phyloP scores from a whole-genome alignment of 2,113 vertebrate species.

The Lutjanus erythropterus region DNA sequence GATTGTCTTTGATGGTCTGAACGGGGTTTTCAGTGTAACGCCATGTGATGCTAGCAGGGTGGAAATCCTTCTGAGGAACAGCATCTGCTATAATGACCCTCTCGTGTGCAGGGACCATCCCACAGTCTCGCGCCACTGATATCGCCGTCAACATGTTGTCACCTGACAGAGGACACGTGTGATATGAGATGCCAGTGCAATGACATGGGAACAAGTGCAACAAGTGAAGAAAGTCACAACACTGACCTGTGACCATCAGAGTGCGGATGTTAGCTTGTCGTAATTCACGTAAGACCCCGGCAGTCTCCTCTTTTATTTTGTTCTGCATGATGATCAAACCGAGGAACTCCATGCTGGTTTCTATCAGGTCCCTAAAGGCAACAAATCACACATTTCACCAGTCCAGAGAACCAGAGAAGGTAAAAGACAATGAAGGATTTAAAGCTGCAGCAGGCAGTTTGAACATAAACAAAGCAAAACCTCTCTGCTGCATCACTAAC shows the following conservation, averaged over 20 bases:
- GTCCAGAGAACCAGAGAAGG: background rate
- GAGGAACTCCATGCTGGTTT: conserved; percentile 96
- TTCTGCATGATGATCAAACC: conserved; percentile 98
- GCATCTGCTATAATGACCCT: conserved; percentile 95
- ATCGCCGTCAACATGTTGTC: conserved; percentile 98
- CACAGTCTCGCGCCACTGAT: conserved; percentile 96
- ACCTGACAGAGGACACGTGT: conserved; percentile 78
- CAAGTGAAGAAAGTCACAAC: background rate
- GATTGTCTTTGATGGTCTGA: conserved; percentile 60
- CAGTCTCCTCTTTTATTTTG: conserved; percentile 94
- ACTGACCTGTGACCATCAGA: conserved; percentile 93
- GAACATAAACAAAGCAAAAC: too few relatives aligned
- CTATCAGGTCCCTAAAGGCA: conserved; percentile 90
- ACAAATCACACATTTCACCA: background rate
- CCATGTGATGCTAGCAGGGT: conserved; percentile 94
- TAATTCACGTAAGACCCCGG: conserved; percentile 90
- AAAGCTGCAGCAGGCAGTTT: too few relatives aligned
- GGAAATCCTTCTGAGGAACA: conserved; percentile 91
- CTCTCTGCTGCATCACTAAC: too few relatives aligned
- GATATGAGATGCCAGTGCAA: background rate
- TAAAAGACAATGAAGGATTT: background rate
- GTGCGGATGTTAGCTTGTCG: conserved; percentile 94
- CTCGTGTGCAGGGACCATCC: conserved; percentile 93
- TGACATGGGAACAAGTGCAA: background rate
- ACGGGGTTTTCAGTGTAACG: conserved; percentile 89